These are phyloP conservation scores for Altica lythri DNA, from an alignment of 2,888 invertebrate species.

Conservation along the genomic window DNA sequence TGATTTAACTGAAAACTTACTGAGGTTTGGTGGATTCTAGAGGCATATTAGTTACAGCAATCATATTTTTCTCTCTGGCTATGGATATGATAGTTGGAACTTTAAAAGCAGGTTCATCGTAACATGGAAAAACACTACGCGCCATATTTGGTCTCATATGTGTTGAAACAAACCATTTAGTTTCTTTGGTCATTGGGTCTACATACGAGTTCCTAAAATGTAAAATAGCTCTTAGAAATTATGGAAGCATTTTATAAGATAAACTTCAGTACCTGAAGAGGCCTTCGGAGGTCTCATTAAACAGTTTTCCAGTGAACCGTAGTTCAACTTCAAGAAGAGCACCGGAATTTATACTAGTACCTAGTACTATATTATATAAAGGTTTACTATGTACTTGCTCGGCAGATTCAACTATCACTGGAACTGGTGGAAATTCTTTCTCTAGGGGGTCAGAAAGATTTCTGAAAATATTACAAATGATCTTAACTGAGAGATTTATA, in stretches of 20 bases:
- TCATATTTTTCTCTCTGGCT: conserved; percentile 64
- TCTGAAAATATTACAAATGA: no score
- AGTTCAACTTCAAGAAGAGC: conserved; percentile 67
- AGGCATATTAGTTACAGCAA: conserved; percentile 69
- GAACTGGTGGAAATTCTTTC: conserved; percentile 12
- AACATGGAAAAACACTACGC: conserved; percentile 78
- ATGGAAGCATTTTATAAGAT: not conserved
- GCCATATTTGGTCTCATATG: conserved; percentile 75
- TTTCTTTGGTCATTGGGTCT: conserved; percentile 53
- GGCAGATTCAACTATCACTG: conserved; percentile 15
- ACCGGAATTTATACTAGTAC: conserved; percentile 62
- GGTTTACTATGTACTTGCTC: conserved; percentile 65
- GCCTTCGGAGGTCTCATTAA: conserved; percentile 67
- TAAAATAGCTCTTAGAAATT: not conserved
- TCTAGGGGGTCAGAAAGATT: conserved; percentile 13
- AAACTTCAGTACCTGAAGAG: conserved; percentile 62
- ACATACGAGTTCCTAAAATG: conserved; percentile 71
- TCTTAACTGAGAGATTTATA: no score
- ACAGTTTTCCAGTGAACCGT: conserved; percentile 68
- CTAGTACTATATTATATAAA: conserved; percentile 65
- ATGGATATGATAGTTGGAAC: conserved; percentile 70
- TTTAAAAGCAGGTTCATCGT: conserved; percentile 79
- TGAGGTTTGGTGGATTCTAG: conserved; percentile 63
- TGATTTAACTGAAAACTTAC: no score
- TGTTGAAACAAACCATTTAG: conserved; percentile 66